These are phyloP conservation scores for Leptura quadrifasciata DNA, from an alignment of 2,888 invertebrate species.

Conservation along the genomic window DNA sequence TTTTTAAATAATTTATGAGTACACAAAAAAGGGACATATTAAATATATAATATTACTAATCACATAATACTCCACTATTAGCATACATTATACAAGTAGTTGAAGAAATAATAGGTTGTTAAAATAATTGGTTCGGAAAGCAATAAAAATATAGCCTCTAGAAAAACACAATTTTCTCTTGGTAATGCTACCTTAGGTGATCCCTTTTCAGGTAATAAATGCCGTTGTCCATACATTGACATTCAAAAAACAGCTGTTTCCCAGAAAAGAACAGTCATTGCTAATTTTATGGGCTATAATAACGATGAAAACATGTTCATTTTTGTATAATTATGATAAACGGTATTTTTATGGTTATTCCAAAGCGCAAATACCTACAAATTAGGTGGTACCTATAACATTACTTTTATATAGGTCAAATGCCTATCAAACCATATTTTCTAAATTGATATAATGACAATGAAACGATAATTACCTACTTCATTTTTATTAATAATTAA, in stretches of 20 bases:
- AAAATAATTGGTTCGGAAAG: conserved; percentile 45
- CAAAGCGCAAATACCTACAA: neutral
- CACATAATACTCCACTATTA: conserved; percentile 49
- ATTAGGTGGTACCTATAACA: neutral
- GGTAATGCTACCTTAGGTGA: conserved; percentile 26
- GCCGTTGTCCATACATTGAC: conserved; percentile 1
- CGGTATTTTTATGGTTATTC: neutral
- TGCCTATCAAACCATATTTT: too few species aligned
- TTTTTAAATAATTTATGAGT: conserved; percentile 40
- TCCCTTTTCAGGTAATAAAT: conserved; percentile 39
- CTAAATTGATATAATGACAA: too few species aligned
- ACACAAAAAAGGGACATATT: conserved; percentile 37
- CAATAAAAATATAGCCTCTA: conserved; percentile 14
- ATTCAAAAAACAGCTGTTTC: neutral
- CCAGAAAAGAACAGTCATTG: neutral
- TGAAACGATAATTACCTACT: too few species aligned
- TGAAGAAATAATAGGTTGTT: conserved; percentile 49
- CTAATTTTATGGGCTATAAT: neutral
- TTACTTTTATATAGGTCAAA: too few species aligned
- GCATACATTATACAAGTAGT: conserved; percentile 52
- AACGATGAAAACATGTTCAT: neutral
- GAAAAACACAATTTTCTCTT: conserved; percentile 12
- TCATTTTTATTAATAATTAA: too few species aligned
- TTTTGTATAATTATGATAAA: neutral
- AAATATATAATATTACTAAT: conserved; percentile 49